Evolutionary conservation across 2,797 vertebrate species (phyloP).

Genomic region (Gymnothorax reevesii): DNA sequence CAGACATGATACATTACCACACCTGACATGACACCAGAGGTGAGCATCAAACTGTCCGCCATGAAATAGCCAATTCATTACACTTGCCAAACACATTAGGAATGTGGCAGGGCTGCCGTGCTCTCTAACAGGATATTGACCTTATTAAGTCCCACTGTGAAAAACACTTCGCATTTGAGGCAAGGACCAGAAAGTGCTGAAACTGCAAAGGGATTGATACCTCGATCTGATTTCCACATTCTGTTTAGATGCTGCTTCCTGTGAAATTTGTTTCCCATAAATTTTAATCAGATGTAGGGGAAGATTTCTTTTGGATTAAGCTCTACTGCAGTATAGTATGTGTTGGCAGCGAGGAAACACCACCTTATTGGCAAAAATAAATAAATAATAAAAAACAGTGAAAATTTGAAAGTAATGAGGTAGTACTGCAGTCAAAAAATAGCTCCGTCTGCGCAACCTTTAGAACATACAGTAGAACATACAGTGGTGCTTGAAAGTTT

Average conservation of each 20-base stretch:
- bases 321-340: not conserved
- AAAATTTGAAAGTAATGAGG: not conserved
- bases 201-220: slow-evolving; percentile 56
- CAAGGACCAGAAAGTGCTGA: slow-evolving; percentile 66
- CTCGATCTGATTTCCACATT: not conserved
- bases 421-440: not conserved
- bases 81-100: slow-evolving; percentile 38
- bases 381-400: not conserved
- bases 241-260: not conserved
- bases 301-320: not conserved
- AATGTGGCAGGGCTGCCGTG: slow-evolving; percentile 67
- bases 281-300: not conserved
- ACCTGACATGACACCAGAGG: not conserved
- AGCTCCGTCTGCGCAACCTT: not conserved
- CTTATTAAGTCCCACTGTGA: slow-evolving; percentile 64
- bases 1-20: slow-evolving; percentile 7
- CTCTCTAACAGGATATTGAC: slow-evolving; percentile 60
- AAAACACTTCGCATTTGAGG: slow-evolving; percentile 76
- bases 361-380: not conserved
- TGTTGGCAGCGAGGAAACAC: not conserved
- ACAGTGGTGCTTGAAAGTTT: too few relatives aligned
- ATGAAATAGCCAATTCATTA: not conserved
- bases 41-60: not conserved
- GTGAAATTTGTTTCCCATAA: not conserved
- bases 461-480: not conserved